Evolutionary conservation across 2,113 vertebrate species (phyloP).

Genomic region (Platycercus adscitus): DNA sequence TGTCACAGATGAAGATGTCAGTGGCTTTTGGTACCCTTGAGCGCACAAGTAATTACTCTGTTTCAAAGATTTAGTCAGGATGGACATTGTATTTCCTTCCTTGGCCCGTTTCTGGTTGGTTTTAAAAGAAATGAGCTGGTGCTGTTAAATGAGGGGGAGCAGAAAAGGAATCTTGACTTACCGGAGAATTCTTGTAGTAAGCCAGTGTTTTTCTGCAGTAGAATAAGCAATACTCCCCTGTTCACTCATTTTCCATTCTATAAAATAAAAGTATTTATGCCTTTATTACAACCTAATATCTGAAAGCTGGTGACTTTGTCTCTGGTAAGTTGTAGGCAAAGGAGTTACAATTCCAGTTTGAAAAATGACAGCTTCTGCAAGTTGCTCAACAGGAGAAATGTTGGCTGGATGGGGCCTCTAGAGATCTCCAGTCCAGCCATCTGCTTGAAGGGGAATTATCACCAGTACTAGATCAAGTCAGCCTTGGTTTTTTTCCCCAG

Average conservation of each 20-base stretch:
- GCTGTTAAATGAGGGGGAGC: neutral
- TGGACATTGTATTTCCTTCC: neutral
- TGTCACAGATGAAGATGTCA: fast-evolving
- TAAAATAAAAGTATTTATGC: neutral
- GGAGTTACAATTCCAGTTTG: neutral
- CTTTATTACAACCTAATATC: neutral
- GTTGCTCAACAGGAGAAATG: neutral
- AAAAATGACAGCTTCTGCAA: neutral
- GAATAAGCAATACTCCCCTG: neutral
- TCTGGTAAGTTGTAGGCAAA: neutral
- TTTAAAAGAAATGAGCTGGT: neutral
- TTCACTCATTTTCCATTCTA: neutral
- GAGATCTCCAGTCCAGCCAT: neutral
- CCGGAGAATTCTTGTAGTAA: neutral
- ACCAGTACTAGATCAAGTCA: neutral
- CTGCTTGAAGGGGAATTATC: neutral
- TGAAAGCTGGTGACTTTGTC: neutral
- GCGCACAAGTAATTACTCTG: neutral
- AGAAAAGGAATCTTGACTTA: neutral
- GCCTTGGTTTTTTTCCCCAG: neutral
- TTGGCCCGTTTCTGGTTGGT: neutral
- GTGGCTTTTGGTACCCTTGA: neutral
- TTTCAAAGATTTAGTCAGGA: neutral
- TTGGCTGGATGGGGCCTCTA: neutral
- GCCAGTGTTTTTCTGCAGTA: neutral